These are phyloP conservation scores for Botrylloides violaceus DNA, from an alignment of 23 tunicate genomes.

Conservation along the genomic window DNA sequence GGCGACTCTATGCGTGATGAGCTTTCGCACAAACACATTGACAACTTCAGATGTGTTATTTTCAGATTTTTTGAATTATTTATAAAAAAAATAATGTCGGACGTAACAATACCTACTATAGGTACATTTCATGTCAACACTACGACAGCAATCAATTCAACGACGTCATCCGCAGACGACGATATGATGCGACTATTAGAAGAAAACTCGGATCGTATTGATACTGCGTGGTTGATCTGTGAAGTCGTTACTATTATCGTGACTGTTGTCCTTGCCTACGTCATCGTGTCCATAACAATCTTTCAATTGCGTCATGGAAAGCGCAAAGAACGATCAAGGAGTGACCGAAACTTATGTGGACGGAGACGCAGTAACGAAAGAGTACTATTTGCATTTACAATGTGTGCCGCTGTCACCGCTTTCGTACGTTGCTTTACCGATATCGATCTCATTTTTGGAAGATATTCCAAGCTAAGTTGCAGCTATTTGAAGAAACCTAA, in stretches of 20 bases:
- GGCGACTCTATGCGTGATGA: too few relatives aligned
- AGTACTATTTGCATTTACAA: neutral
- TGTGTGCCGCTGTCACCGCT: neutral
- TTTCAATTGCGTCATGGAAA: constrained; percentile 2
- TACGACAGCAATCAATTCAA: too few relatives aligned
- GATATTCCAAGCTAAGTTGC: constrained; percentile 7
- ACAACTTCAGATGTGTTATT: too few relatives aligned
- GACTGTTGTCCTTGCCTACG: neutral
- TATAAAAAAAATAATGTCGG: too few relatives aligned
- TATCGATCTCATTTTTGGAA: constrained; percentile 5
- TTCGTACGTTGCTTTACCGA: constrained; percentile 4
- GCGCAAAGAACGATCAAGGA: neutral
- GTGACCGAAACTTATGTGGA: constrained; percentile 1
- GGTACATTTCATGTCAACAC: too few relatives aligned
- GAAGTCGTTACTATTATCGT: neutral
- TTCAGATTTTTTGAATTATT: too few relatives aligned
- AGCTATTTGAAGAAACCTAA: constrained; percentile 11
- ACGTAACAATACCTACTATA: too few relatives aligned
- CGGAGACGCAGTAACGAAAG: neutral
- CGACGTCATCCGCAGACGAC: too few relatives aligned
- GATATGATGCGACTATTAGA: too few relatives aligned
- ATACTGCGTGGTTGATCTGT: constrained; percentile 1
- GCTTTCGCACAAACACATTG: too few relatives aligned
- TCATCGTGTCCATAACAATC: neutral
- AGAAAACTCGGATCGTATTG: neutral